Evolutionary conservation across 1,140 invertebrate genomes (phyloP).

Genomic region (Orchestia grillus): DNA sequence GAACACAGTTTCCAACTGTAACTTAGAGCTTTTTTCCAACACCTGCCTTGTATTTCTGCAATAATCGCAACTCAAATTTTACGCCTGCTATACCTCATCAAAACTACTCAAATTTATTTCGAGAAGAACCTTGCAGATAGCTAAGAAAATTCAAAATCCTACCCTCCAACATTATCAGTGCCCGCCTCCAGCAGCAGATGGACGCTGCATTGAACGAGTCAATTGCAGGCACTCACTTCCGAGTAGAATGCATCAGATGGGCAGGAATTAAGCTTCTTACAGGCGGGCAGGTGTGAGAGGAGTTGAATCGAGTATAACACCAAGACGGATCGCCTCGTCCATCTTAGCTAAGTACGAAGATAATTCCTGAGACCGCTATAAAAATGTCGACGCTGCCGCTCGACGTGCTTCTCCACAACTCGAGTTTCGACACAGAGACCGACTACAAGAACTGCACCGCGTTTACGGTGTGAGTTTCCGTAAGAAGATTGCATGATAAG

Average conservation of each 20-base stretch:
- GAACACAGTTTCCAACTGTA: too few relatives aligned
- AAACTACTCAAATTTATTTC: too few relatives aligned
- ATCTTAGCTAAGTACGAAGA: slow-evolving; percentile 47
- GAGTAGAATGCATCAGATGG: neutral
- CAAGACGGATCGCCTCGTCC: slow-evolving; percentile 37
- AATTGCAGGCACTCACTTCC: neutral
- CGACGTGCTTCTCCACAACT: neutral
- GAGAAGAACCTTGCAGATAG: too few relatives aligned
- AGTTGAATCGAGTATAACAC: slow-evolving; percentile 50
- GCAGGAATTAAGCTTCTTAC: neutral
- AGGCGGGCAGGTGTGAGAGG: neutral
- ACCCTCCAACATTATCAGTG: too few relatives aligned
- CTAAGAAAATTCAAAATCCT: too few relatives aligned
- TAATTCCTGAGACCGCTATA: slow-evolving; percentile 50
- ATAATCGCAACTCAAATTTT: too few relatives aligned
- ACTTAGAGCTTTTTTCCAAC: too few relatives aligned
- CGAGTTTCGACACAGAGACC: neutral
- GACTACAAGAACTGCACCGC: neutral
- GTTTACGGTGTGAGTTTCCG: neutral
- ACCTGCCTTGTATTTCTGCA: too few relatives aligned
- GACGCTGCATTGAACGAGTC: neutral
- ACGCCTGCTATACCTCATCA: too few relatives aligned
- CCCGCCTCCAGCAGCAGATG: neutral
- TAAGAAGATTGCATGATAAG: neutral
- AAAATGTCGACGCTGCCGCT: slow-evolving; percentile 10